Conservation (phyloP, 2,113 vertebrate genomes). For the Tautogolabrus adspersus region DNA sequence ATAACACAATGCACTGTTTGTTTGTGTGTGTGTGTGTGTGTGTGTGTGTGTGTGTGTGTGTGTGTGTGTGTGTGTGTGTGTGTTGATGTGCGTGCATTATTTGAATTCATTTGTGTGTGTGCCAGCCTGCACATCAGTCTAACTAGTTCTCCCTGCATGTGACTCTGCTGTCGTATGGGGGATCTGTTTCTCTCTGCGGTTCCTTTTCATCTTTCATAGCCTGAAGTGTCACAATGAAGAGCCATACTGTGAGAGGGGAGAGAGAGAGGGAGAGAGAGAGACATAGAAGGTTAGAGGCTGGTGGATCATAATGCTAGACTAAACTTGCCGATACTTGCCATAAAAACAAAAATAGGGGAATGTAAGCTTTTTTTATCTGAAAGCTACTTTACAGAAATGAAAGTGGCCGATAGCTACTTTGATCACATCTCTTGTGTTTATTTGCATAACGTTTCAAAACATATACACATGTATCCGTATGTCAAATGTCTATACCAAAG, state of each 20-base stretch:
- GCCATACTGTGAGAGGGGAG: not conserved
- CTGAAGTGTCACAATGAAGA: slow-evolving; percentile 10
- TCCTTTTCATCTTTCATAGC: slow-evolving; percentile 8
- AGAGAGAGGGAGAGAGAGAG: too few species aligned
- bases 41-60: slow-evolving; percentile 4
- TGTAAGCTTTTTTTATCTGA: too few species aligned
- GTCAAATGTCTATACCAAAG: too few species aligned
- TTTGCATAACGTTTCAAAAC: too few species aligned
- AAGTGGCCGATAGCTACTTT: too few species aligned
- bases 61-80: slow-evolving; percentile 5
- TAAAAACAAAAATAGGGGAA: too few species aligned
- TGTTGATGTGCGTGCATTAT: not conserved
- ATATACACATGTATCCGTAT: too few species aligned
- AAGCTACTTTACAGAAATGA: too few species aligned
- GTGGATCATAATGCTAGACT: not conserved
- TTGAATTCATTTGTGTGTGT: not conserved
- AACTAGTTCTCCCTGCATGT: not conserved
- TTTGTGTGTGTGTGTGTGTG: slow-evolving; percentile 1
- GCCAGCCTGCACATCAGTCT: not conserved
- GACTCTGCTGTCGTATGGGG: not conserved
- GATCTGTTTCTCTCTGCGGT: slow-evolving; percentile 6
- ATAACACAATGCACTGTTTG: not conserved
- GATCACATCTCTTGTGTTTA: too few species aligned
- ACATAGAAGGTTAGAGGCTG: slow-evolving; percentile 2
- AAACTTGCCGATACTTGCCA: too few species aligned